A percentile compares a stretch with the other conserved stretches of the same genome.
These are phyloP conservation scores for Globodera ellingtonae DNA, from an alignment of 1,140 invertebrate genomes.

Conservation along the genomic window DNA sequence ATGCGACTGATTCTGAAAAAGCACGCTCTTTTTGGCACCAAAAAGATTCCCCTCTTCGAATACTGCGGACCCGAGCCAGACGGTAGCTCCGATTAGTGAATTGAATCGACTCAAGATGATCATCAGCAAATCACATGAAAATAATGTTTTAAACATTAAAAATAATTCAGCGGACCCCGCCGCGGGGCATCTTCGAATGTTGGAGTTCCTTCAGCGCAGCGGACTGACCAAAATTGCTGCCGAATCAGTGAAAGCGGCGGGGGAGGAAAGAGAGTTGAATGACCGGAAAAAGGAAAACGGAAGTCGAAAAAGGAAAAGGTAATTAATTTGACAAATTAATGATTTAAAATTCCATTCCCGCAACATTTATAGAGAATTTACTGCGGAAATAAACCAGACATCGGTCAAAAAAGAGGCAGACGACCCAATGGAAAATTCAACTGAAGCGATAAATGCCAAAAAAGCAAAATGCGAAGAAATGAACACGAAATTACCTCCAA, in stretches of 20 bases:
- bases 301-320: background rate
- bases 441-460: background rate
- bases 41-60: slow-evolving; percentile 63
- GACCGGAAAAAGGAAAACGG: background rate
- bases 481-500: background rate
- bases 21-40: slow-evolving; percentile 63
- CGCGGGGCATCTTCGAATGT: slow-evolving; percentile 23
- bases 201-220: slow-evolving; percentile 37
- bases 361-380: background rate
- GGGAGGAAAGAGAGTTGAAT: background rate
- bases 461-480: slow-evolving; percentile 1
- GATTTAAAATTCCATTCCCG: background rate
- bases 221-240: slow-evolving; percentile 15
- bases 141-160: slow-evolving; percentile 4
- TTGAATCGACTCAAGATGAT: no score
- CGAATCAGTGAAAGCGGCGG: background rate
- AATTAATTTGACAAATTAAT: background rate
- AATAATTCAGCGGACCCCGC: slow-evolving; percentile 30
- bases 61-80: slow-evolving; percentile 62
- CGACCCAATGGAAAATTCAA: background rate
- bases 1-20: slow-evolving; percentile 61
- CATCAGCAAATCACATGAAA: no score
- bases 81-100: slow-evolving; percentile 15
- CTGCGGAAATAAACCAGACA: background rate
- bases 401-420: background rate